Evolutionary conservation across 2,888 invertebrate genomes (phyloP), one percentile per base, ranked within the genome.

Genomic region (Mimachlamys varia): DNA sequence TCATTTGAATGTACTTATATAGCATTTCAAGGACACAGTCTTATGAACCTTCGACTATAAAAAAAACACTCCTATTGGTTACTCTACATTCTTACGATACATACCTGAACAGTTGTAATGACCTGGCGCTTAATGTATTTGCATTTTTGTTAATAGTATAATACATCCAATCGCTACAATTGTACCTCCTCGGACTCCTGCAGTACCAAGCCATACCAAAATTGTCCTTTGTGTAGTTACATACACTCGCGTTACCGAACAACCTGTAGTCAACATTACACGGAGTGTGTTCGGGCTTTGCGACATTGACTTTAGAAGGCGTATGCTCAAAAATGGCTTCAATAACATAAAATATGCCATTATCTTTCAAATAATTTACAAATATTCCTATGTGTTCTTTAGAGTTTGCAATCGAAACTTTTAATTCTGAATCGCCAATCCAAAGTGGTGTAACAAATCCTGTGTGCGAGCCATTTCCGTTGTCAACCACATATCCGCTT

Each of bases 181-280:
- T 53, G 33, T 50, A n/a, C n/a, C 7, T 50, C 50, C 53, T 17
- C 27, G 89, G 89, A 10, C 55, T 44, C 50, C 53, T 55, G 88
- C 90, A 90, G n/a, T 88, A 90, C 90, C 90, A 90, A 17, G 90
- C n/a, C 90, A 90, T 90, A 27, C 88, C 88, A 58, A n/a, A 88
- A 88, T 90, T 90, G 1, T 55, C 33, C 33, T 87, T 12, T 17
- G 90, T 90, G 27, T 88, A 58, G n/a, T 90, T 88, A 33, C 90
- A 90, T 0, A 55, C 38, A 55, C n/a, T n/a, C 5, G 50, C 88
- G 37, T 55, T 55, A 27, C 22, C 19, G 38, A 33, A 37, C 10
- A 58, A 38, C 2, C n/a, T 33, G 10, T 12, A 15, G 4, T 44
- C 58, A 44, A 55, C 88, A 3, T 37, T 55, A 37, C 88, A 88